Evolutionary conservation across 1,140 invertebrate species (phyloP), one percentile per base, ranked within the genome.

Genomic region (Euborellia annulipes): DNA sequence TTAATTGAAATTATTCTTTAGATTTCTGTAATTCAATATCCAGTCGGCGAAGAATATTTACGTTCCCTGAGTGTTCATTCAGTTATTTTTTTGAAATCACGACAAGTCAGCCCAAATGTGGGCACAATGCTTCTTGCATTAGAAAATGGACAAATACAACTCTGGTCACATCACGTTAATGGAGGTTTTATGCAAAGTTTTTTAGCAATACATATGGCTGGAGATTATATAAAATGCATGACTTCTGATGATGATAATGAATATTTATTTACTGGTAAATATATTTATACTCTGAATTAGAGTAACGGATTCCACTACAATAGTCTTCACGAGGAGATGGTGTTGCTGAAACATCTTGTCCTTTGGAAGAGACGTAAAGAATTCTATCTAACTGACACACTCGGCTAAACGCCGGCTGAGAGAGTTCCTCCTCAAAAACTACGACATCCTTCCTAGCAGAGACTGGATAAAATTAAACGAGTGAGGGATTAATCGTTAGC

Each of bases 111-210:
- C 43, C 61, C 67, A 57, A 51, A 68, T 40, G 60, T 68, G 36
- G 76, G 76, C n/a, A 76, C 73, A 14, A 55, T 82, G 3, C 55
- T 81, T 36, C 62, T 81, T 1, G 65, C 76, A 0, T 53, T 83
- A 36, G 75, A 79, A 55, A 78, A 76, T 37, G 79, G 79, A 0
- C 56, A 65, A 9, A 63, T 82, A 37, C 79, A 82, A 62, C 66
- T 75, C 1, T 83, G 79, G 75, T 79, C 76, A 8, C 76, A 81
- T 58, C 75, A 81, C 55, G 63, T 71, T n/a, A 64, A 61, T 3
- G 76, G 74, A n/a, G 74, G 73, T 13, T 75, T 71, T 57, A 60
- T 79, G 36, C 63, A 64, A 17, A 60, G 71, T 2, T 82, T 82
- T 54, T 65, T 67, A 39, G 74, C 69, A 7, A 67, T 76, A 36